Evolutionary conservation across 1,140 invertebrate genomes (phyloP), one percentile per base, ranked within the genome.

Genomic region (Zophobas morio): DNA sequence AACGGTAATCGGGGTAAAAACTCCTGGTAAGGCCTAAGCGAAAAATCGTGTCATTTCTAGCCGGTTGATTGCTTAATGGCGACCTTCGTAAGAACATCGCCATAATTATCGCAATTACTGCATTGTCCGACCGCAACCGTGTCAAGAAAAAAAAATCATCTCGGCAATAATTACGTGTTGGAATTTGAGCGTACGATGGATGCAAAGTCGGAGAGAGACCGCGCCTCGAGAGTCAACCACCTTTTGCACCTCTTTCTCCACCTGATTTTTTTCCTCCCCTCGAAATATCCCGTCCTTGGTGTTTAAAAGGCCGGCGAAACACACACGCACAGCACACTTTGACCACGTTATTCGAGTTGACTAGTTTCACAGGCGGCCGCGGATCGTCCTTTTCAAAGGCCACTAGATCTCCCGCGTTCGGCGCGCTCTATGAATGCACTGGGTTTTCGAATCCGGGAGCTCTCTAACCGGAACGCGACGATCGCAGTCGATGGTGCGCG

Each of bases 311-410:
- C 47, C 20, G 76, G 42, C 37, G 47, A 66, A 60, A 49, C 49
- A 78, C 78, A 79, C 53, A 63, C 74, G 60, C 78, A 74, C 77
- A 74, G 72, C 73, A 75, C 74, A 39, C 70, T 79, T 70, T 72
- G 78, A 79, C 51, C 78, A 79, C 78, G 74, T 79, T 79, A 76
- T 78, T 75, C 74, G 71, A 75, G 77, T 78, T 78, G 56, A 78
- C 77, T 78, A 66, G 71, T 78, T 78, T 78, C 53, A 56, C 75
- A 66, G 53, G 66, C 66, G 42, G 39, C 20, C 46, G 36, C 39
- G n/a, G 47, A 40, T 54, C 72, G 53, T 60, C 51, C 53, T 54
- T 79, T 79, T 76, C 51, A 76, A 79, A 79, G 74, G 78, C 74
- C 74, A 60, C 42, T 76, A 72, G 78, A 72, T 75, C 75, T 74